A percentile compares a stretch with the other conserved stretches of the same genome.
Conservation (phyloP, 2,888 invertebrate genomes). For the Drosophila phalerata region DNA sequence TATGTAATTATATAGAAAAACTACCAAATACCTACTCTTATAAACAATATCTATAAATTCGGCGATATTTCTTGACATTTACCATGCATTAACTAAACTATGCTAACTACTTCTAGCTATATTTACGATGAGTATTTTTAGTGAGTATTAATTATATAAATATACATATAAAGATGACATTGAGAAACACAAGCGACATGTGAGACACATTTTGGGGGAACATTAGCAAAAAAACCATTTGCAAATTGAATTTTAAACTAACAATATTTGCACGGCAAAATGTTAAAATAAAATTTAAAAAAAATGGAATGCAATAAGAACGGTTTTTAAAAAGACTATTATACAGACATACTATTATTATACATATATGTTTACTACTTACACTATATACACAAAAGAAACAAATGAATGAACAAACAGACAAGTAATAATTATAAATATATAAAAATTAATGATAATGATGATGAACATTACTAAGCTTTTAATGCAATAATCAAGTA, state of each 20-base stretch:
- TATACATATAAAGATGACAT: constrained; percentile 22
- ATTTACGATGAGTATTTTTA: constrained; percentile 54
- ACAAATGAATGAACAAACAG: constrained; percentile 11
- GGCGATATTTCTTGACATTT: constrained; percentile 47
- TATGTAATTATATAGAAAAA: constrained; percentile 15
- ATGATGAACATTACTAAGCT: constrained; percentile 71
- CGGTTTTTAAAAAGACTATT: constrained; percentile 80
- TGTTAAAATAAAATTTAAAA: constrained; percentile 52
- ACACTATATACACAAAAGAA: constrained; percentile 38
- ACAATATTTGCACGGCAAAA: constrained; percentile 65
- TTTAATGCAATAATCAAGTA: constrained; percentile 79
- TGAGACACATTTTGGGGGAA: constrained; percentile 80
- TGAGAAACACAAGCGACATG: constrained; percentile 69
- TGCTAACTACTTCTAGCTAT: constrained; percentile 56
- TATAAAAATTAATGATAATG: constrained; percentile 41
- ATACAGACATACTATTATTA: constrained; percentile 56
- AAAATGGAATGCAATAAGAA: constrained; percentile 66
- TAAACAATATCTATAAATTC: constrained; percentile 48
- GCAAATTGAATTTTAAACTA: constrained; percentile 75
- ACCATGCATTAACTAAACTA: constrained; percentile 44
- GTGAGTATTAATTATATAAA: constrained; percentile 31
- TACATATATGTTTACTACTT: constrained; percentile 44
- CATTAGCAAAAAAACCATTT: constrained; percentile 69
- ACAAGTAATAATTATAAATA: constrained; percentile 36
- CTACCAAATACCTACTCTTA: constrained; percentile 37